These are phyloP conservation scores for Sciaenops ocellatus DNA, from an alignment of 2,797 vertebrate species.

Conservation along the genomic window DNA sequence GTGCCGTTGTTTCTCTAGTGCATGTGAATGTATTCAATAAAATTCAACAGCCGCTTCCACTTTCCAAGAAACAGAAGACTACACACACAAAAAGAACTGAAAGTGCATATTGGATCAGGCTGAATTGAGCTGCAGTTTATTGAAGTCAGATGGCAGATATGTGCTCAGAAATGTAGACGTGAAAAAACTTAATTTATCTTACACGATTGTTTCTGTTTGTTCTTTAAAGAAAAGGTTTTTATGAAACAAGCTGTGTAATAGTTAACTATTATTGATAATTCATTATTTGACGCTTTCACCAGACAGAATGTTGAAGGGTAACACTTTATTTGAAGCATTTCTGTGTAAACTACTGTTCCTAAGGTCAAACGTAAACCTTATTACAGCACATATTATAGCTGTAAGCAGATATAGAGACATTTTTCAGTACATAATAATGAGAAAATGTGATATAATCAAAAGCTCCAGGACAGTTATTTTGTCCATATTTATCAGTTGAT, in stretches of 20 bases:
- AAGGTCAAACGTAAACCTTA: too few relatives aligned
- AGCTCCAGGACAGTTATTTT: not conserved
- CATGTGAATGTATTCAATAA: not conserved
- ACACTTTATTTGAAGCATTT: too few relatives aligned
- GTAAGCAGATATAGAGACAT: too few relatives aligned
- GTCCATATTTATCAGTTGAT: not conserved
- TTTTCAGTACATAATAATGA: too few relatives aligned
- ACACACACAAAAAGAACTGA: not conserved
- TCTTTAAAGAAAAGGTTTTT: constrained; percentile 15
- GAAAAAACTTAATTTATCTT: not conserved
- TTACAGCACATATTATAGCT: too few relatives aligned
- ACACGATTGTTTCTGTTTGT: not conserved
- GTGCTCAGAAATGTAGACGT: not conserved
- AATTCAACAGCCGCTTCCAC: not conserved
- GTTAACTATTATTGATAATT: not conserved
- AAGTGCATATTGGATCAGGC: not conserved
- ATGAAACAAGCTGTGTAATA: not conserved
- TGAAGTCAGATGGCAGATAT: not conserved
- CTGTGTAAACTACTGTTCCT: too few relatives aligned
- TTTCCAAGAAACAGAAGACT: not conserved
- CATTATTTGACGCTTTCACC: too few relatives aligned
- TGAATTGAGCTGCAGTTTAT: not conserved
- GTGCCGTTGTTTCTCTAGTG: not conserved
- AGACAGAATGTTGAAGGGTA: not conserved
- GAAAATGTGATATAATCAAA: not conserved